Percentiles rank a stretch among this genome's conserved stretches.
Conservation (phyloP, 2,888 invertebrate species). For the Ernsta delagoae region DNA sequence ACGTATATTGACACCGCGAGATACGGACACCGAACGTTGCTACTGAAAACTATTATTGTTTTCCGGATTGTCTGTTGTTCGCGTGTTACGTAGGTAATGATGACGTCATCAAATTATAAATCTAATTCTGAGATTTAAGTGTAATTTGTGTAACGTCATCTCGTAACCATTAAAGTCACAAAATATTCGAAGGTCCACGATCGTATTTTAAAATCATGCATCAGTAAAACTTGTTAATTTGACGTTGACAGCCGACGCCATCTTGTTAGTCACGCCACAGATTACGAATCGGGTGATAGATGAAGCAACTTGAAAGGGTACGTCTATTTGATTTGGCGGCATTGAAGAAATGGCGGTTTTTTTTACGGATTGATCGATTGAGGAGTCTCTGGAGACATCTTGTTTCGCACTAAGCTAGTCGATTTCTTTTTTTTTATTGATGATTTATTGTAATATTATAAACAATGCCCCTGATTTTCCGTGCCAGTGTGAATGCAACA, state of each 20-base stretch:
- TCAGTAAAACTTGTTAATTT: conserved; percentile 1
- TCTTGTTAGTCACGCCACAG: conserved; percentile 18
- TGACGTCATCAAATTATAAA: no score
- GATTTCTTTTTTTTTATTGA: conserved; percentile 7
- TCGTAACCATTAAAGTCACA: no score
- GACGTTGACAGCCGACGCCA: conserved; percentile 25
- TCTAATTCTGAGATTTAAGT: no score
- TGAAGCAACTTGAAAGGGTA: background rate
- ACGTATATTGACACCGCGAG: no score
- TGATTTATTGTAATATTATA: background rate
- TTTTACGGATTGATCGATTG: no score
- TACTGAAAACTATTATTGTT: no score
- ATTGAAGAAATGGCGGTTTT: background rate
- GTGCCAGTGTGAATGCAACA: conserved; percentile 5
- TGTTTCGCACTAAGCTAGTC: conserved; percentile 31
- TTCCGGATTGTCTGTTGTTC: no score
- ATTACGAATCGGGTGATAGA: conserved; percentile 6
- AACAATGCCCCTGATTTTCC: background rate
- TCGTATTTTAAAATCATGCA: background rate
- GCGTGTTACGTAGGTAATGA: no score
- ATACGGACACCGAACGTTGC: no score
- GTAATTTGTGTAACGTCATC: no score
- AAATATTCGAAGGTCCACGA: background rate
- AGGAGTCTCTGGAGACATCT: background rate
- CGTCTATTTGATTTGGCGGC: background rate